Conservation (phyloP, 2,888 invertebrate species). For the Andrena marginata region DNA sequence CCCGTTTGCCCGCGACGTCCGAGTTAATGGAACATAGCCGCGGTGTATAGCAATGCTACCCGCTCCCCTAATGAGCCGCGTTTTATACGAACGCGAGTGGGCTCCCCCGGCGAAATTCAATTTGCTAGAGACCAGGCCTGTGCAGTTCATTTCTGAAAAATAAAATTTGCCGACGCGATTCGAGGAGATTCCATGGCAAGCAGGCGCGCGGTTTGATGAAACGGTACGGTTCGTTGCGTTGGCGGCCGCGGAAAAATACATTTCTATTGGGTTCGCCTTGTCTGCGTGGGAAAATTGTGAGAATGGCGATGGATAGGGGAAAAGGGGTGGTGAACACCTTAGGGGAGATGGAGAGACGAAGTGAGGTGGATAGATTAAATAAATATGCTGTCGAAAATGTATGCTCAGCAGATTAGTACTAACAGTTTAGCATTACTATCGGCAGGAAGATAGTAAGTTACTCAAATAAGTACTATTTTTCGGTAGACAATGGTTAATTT, state of each 20-base stretch:
- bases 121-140: not conserved
- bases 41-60: not conserved
- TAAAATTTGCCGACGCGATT: not conserved
- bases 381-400: too few species aligned
- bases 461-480: too few species aligned
- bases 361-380: too few species aligned
- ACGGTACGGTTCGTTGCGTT: not conserved
- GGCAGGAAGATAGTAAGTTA: too few species aligned
- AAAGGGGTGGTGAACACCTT: too few species aligned
- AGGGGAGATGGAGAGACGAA: too few species aligned
- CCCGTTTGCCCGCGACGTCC: not conserved
- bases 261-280: not conserved
- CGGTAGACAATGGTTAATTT: too few species aligned
- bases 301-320: too few species aligned
- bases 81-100: conserved; percentile 2
- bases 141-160: not conserved
- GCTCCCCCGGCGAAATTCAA: not conserved
- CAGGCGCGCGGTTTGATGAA: not conserved
- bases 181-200: not conserved
- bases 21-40: conserved; percentile 16
- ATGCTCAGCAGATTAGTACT: too few species aligned
- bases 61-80: conserved; percentile 5
- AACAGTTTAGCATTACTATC: too few species aligned
- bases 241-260: not conserved
- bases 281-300: too few species aligned